Conservation (phyloP, 2,113 vertebrate species). For the Puffinus mauretanicus region DNA sequence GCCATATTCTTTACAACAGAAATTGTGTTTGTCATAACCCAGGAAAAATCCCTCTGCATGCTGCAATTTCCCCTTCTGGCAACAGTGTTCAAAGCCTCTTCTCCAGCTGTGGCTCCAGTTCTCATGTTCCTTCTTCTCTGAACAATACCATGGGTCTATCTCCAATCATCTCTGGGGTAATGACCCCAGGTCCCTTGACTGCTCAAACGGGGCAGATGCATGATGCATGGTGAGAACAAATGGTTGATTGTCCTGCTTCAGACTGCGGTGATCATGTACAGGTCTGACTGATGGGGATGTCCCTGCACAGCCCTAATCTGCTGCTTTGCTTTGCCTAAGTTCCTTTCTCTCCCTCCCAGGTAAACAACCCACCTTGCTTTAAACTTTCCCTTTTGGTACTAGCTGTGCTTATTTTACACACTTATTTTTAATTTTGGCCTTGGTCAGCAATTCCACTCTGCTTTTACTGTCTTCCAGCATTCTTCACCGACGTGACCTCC, state of each 20-base stretch:
- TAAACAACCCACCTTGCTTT: neutral
- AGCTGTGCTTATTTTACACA: neutral
- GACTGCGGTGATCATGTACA: neutral
- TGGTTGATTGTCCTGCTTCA: neutral
- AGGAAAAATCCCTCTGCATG: neutral
- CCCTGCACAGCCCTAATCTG: neutral
- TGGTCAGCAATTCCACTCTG: neutral
- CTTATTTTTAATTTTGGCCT: neutral
- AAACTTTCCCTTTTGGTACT: neutral
- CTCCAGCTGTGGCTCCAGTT: neutral
- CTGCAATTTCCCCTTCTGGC: neutral
- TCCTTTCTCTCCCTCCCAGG: neutral
- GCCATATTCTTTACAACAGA: neutral
- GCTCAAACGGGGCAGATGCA: neutral
- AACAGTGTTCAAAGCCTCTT: neutral
- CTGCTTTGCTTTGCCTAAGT: neutral
- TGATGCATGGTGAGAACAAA: neutral
- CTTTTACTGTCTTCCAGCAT: neutral
- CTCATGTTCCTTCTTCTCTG: neutral
- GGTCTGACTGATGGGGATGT: fast-evolving
- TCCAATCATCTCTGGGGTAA: neutral
- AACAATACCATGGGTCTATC: neutral
- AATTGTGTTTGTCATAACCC: neutral
- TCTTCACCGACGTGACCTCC: neutral
- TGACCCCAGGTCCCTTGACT: neutral